phyloP scores from a whole-genome alignment of 2,888 invertebrate genomes.

The Frankliniella intonsa region DNA sequence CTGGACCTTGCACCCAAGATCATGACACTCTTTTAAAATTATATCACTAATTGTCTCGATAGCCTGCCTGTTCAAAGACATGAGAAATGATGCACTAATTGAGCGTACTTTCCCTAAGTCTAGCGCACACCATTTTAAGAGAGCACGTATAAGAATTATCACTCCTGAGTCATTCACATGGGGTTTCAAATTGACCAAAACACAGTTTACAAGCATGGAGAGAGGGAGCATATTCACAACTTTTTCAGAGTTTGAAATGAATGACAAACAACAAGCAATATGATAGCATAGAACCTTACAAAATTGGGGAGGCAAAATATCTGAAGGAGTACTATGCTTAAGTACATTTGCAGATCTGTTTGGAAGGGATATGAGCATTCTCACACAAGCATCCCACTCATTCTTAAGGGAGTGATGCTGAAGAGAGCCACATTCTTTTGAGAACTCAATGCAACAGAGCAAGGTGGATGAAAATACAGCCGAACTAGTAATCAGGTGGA shows the following conservation, averaged over 20 bases:
- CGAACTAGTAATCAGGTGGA: background rate
- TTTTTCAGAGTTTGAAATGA: conserved; percentile 22
- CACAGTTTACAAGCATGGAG: conserved; percentile 58
- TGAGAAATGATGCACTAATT: conserved; percentile 42
- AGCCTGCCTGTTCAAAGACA: conserved; percentile 54
- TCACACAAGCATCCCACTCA: conserved; percentile 55
- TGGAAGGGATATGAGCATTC: conserved; percentile 63
- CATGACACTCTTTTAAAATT: conserved; percentile 51
- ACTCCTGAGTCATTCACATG: conserved; percentile 50
- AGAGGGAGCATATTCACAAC: conserved; percentile 47
- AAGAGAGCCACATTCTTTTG: background rate
- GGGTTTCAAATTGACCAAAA: conserved; percentile 55
- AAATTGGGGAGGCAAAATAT: conserved; percentile 57
- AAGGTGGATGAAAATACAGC: conserved; percentile 1
- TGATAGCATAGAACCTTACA: conserved; percentile 57
- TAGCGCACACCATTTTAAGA: conserved; percentile 51
- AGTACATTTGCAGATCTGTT: conserved; percentile 65
- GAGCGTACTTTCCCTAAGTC: background rate
- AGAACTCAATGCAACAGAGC: background rate
- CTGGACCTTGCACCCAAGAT: conserved; percentile 45
- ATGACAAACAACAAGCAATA: conserved; percentile 44
- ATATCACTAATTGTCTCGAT: conserved; percentile 56
- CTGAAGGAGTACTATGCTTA: conserved; percentile 52
- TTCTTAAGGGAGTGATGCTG: conserved; percentile 28
- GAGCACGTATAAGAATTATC: conserved; percentile 51